Conservation (phyloP, 2,888 invertebrate species). For the Scotopteryx bipunctaria region DNA sequence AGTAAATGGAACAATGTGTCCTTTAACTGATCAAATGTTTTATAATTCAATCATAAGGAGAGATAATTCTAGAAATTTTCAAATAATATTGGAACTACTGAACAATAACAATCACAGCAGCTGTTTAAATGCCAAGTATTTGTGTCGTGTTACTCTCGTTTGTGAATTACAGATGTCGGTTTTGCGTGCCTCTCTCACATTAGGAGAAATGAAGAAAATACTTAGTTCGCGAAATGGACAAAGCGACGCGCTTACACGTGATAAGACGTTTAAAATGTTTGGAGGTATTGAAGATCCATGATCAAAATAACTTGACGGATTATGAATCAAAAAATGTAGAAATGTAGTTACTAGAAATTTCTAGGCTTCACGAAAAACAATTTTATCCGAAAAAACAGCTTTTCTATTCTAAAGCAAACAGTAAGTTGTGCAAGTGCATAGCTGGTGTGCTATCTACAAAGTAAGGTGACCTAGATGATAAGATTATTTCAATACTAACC, state of each 20-base stretch:
- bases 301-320: too few relatives aligned
- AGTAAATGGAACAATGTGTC: neutral
- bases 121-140: constrained; percentile 18
- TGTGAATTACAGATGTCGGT: constrained; percentile 15
- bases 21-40: neutral
- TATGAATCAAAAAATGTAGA: too few relatives aligned
- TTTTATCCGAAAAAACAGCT: constrained; percentile 23
- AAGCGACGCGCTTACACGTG: neutral
- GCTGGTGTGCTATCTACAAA: constrained; percentile 72
- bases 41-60: neutral
- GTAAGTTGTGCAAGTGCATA: constrained; percentile 47
- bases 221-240: constrained; percentile 11
- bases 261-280: too few relatives aligned
- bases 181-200: constrained; percentile 19
- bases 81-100: neutral
- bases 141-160: constrained; percentile 14
- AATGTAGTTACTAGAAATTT: too few relatives aligned
- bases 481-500: constrained; percentile 76
- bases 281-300: too few relatives aligned
- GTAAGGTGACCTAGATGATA: constrained; percentile 83
- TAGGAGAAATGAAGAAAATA: constrained; percentile 23
- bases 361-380: too few relatives aligned
- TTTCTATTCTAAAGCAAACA: constrained; percentile 36
- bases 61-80: neutral
- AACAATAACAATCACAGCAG: constrained; percentile 7